phyloP scores from a whole-genome alignment of 2,797 vertebrate species.

The Bryconaethiops microstoma region DNA sequence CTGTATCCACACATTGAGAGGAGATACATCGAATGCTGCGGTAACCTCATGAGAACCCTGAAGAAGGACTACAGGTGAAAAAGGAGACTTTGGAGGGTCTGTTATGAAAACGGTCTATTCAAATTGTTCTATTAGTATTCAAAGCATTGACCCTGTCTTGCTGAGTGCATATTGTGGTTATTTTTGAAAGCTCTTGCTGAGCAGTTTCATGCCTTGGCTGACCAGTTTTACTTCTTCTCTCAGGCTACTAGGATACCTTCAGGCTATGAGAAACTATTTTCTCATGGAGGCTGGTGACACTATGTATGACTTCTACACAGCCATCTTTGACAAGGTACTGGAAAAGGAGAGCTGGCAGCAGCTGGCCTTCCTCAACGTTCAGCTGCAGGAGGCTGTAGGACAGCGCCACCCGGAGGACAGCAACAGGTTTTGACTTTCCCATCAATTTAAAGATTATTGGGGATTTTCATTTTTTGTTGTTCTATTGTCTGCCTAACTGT shows the following conservation, averaged over 20 bases:
- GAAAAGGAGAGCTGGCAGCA: conserved; percentile 97
- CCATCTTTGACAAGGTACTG: conserved; percentile 97
- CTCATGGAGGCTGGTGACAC: conserved; percentile 97
- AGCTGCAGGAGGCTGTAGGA: conserved; percentile 94
- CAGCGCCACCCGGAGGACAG: conserved; percentile 94
- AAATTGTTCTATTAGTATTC: background rate
- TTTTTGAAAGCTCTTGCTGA: background rate
- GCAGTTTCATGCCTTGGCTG: background rate
- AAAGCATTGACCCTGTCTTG: background rate
- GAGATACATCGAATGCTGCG: conserved; percentile 93
- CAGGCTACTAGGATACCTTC: conserved; percentile 93
- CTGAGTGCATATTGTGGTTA: conserved; percentile 1
- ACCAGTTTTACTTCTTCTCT: background rate
- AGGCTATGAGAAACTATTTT: conserved; percentile 98
- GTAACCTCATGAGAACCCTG: conserved; percentile 94
- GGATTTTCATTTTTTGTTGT: conserved; percentile 5
- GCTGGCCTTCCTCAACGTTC: conserved; percentile 90
- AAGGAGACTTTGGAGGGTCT: background rate
- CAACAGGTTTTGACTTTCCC: conserved; percentile 77
- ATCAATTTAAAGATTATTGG: background rate
- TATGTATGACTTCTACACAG: conserved; percentile 98
- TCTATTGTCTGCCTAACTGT: conserved; percentile 10
- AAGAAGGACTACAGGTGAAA: conserved; percentile 94
- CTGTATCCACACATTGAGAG: conserved; percentile 95
- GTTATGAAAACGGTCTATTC: background rate